Percentiles rank a stretch among this genome's conserved stretches.
phyloP scores from a whole-genome alignment of 2,888 invertebrate species.

The Tupiocoris notatus region DNA sequence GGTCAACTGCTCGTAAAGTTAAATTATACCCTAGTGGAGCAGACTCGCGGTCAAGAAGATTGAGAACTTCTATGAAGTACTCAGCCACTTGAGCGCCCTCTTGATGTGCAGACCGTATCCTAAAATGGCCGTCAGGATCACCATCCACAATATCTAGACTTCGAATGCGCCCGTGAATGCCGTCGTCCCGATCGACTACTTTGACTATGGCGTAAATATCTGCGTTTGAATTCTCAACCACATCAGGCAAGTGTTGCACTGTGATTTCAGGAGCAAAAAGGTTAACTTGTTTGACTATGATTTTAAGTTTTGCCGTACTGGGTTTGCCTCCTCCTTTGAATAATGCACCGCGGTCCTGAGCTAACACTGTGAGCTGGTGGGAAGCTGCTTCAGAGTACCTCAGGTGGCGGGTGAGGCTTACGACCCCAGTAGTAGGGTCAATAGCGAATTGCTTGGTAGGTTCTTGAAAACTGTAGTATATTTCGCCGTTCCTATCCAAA shows the following conservation, averaged over 20 bases:
- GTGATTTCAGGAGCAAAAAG: constrained; percentile 80
- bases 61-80: constrained; percentile 76
- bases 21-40: constrained; percentile 82
- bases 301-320: constrained; percentile 73
- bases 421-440: constrained; percentile 87
- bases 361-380: constrained; percentile 76
- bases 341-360: constrained; percentile 66
- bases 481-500: constrained; percentile 91
- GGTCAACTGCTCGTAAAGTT: constrained; percentile 80
- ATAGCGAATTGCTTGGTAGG: constrained; percentile 82
- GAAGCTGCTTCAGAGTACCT: constrained; percentile 67
- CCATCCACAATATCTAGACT: constrained; percentile 82
- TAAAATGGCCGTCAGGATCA: constrained; percentile 85
- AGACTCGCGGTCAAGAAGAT: constrained; percentile 72
- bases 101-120: constrained; percentile 61
- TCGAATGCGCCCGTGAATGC: constrained; percentile 80
- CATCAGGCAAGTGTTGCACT: constrained; percentile 74
- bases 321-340: constrained; percentile 58
- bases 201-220: constrained; percentile 87
- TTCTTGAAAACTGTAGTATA: constrained; percentile 90
- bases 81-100: constrained; percentile 58
- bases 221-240: constrained; percentile 76
- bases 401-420: constrained; percentile 77
- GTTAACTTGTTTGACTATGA: constrained; percentile 78
- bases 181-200: constrained; percentile 78